Base-by-base conservation (phyloP, 2,113 vertebrate genomes). In the Cyphomyrus discorhynchus region DNA sequence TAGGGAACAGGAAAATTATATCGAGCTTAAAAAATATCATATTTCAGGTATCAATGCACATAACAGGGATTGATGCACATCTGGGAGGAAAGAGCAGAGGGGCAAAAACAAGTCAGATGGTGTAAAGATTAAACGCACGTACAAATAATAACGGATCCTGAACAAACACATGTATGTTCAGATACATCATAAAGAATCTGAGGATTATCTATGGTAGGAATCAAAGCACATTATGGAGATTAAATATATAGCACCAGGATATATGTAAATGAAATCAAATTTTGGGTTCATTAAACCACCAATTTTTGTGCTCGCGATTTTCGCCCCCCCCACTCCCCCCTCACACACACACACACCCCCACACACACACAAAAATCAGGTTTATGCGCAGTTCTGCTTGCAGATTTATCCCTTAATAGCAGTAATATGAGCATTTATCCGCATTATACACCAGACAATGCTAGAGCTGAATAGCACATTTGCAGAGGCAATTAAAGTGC, bases 341-440 rank as follows among this genome's bases (percentile, higher is more conserved):
- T 93, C 84, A 90, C 58, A 62, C 58, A 53, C 58, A 53, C 53
- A 56, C 17, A 0, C 53, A 56, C 53, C 5, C 53, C 53, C 53
- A 70, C 62, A 13, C 62, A 3, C 62, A 70, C 62, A 91, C 91
- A 85, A 95, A 97, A 97, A 97, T 95, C 96, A 96, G 94, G 92
- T 95, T 94, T 94, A 93, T 94, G 95, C 93, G 96, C 95, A 95
- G 96, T 95, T 95, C 95, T 94, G 96, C 96, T 94, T 96, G 95
- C 97, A 98, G 97, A 97, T 96, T 97, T 96, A 96, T 96, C 96
- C 93, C 88, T 96, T 95, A 95, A 95, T 95, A 94, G 96, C 96
- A 96, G 96, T 95, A 96, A 97, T 96, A 96, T 97, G 96, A 96
- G 97, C 97, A 98, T 98, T 99, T 97, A 97, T 97, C 97, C 95